These are phyloP conservation scores for Ploceus nigricollis DNA, from an alignment of 2,113 vertebrate genomes.

Conservation along the genomic window DNA sequence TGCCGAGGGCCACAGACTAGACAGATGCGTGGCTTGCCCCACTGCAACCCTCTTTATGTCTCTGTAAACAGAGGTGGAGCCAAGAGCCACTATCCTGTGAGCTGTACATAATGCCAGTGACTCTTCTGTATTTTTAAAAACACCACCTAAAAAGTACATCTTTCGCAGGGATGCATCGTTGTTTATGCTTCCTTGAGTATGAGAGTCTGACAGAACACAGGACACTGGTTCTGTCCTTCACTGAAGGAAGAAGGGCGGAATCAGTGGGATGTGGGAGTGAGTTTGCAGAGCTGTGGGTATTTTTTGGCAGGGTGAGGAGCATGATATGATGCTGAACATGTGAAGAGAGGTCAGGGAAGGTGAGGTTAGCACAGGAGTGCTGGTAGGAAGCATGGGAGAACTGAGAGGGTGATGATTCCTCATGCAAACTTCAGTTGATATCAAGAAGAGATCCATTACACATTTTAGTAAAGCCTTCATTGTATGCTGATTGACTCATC, in stretches of 20 bases:
- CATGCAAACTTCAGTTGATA: neutral
- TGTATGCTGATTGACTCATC: neutral
- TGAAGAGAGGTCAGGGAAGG: neutral
- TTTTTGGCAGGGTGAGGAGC: neutral
- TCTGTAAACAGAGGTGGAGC: neutral
- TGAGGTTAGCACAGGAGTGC: neutral
- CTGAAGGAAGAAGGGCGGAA: neutral
- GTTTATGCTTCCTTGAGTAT: neutral
- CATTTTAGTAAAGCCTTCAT: neutral
- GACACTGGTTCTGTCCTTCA: no score
- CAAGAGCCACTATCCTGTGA: neutral
- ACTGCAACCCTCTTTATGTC: neutral
- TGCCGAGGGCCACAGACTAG: neutral
- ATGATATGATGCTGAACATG: neutral
- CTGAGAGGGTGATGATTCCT: neutral
- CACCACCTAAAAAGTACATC: neutral
- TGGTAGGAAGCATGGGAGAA: neutral
- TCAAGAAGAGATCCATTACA: neutral
- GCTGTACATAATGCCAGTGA: neutral
- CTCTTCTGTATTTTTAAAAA: neutral
- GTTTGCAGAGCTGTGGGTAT: neutral
- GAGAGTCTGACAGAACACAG: neutral
- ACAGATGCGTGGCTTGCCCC: neutral
- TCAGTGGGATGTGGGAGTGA: neutral
- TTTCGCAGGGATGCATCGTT: neutral